Conservation (phyloP, 2,888 invertebrate genomes). For the Agriotes lineatus region DNA sequence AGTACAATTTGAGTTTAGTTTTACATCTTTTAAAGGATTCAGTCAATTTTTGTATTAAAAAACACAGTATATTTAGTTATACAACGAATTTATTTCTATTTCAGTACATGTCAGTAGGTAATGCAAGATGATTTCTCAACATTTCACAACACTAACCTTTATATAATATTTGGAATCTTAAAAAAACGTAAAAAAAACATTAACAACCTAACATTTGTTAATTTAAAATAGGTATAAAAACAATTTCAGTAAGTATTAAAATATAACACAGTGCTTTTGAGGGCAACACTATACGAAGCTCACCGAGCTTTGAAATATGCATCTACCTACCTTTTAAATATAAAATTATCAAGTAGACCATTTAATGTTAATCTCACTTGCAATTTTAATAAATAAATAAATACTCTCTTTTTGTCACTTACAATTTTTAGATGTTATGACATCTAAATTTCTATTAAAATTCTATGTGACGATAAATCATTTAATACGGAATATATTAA, state of each 20-base stretch:
- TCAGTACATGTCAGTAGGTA: conserved; percentile 50
- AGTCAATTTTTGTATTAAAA: no score
- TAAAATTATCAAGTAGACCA: conserved; percentile 50
- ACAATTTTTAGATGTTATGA: conserved; percentile 29
- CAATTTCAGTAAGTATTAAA: conserved; percentile 47
- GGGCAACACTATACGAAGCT: conserved; percentile 47
- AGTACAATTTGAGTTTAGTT: no score
- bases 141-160: conserved; percentile 48
- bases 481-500: conserved; percentile 41
- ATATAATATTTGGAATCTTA: conserved; percentile 47
- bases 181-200: conserved; percentile 48
- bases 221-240: conserved; percentile 46
- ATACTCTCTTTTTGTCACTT: conserved; percentile 46
- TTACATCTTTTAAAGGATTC: no score
- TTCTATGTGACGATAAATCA: conserved; percentile 35
- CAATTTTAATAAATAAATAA: conserved; percentile 50
- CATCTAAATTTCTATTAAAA: conserved; percentile 34
- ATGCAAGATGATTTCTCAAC: conserved; percentile 44
- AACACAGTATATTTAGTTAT: conserved; percentile 16
- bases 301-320: conserved; percentile 40
- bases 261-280: conserved; percentile 48
- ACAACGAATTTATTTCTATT: conserved; percentile 47
- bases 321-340: conserved; percentile 45
- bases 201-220: conserved; percentile 48
- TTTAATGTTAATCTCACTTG: conserved; percentile 51